Conservation (phyloP, 2,888 invertebrate genomes). For the Lasius fuliginosus region DNA sequence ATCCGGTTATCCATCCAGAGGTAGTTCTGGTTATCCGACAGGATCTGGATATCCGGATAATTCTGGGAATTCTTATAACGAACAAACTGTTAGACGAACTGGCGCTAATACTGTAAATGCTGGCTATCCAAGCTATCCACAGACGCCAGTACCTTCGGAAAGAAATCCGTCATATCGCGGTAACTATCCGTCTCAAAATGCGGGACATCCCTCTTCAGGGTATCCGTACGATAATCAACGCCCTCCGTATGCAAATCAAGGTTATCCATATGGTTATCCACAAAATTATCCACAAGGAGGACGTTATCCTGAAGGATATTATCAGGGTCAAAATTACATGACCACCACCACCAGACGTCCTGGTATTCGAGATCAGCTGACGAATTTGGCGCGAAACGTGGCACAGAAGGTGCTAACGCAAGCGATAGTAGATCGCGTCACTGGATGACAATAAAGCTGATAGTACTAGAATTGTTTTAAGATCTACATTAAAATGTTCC, state of each 20-base stretch:
- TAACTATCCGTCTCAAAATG: constrained; percentile 60
- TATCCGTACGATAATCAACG: constrained; percentile 62
- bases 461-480: not conserved
- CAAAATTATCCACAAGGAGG: constrained; percentile 63
- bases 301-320: constrained; percentile 50
- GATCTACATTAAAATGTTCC: not conserved
- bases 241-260: constrained; percentile 64
- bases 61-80: constrained; percentile 51
- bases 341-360: constrained; percentile 78
- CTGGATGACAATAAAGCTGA: constrained; percentile 65
- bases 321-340: constrained; percentile 67
- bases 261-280: constrained; percentile 59
- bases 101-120: constrained; percentile 72
- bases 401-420: constrained; percentile 80
- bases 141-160: constrained; percentile 27
- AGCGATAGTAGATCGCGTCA: constrained; percentile 80
- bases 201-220: constrained; percentile 67
- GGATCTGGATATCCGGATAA: constrained; percentile 47
- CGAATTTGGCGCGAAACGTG: constrained; percentile 78
- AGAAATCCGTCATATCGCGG: constrained; percentile 31
- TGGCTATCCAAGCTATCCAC: constrained; percentile 67
- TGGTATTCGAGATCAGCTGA: constrained; percentile 78
- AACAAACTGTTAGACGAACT: constrained; percentile 65
- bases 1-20: constrained; percentile 65
- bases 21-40: constrained; percentile 58